Percentiles rank a stretch among this genome's conserved stretches.
phyloP scores from a whole-genome alignment of 2,888 invertebrate species.

The Dynastes tityus region DNA sequence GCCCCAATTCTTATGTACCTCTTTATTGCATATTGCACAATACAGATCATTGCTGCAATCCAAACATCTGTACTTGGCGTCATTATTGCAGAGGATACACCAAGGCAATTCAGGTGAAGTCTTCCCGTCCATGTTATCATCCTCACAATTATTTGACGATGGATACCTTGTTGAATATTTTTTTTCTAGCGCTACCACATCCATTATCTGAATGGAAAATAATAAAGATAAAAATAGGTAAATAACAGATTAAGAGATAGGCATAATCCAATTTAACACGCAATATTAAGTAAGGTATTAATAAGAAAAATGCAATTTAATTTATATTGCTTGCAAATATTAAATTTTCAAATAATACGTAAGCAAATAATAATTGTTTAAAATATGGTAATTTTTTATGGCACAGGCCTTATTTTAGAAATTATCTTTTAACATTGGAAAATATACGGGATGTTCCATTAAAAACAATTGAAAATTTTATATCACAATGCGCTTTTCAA shows the following conservation, averaged over 20 bases:
- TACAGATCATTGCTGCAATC: slow-evolving; percentile 88
- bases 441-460: no score
- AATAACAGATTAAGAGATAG: not conserved
- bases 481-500: no score
- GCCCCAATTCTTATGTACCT: slow-evolving; percentile 74
- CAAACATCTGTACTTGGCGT: slow-evolving; percentile 81
- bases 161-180: slow-evolving; percentile 62
- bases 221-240: slow-evolving; percentile 3
- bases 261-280: not conserved
- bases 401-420: no score
- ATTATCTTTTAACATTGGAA: no score
- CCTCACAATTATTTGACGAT: slow-evolving; percentile 52
- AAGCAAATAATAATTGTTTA: no score
- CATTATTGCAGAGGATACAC: slow-evolving; percentile 90
- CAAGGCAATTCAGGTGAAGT: slow-evolving; percentile 78
- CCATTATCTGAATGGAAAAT: slow-evolving; percentile 66
- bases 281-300: no score
- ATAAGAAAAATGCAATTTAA: no score
- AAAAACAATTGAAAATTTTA: no score
- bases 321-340: no score
- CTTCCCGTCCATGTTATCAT: slow-evolving; percentile 47
- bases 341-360: no score
- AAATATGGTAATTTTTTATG: no score
- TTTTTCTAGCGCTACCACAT: slow-evolving; percentile 71
- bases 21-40: slow-evolving; percentile 82